phyloP scores from a whole-genome alignment of 2,797 vertebrate species.

The Syncerus caffer region DNA sequence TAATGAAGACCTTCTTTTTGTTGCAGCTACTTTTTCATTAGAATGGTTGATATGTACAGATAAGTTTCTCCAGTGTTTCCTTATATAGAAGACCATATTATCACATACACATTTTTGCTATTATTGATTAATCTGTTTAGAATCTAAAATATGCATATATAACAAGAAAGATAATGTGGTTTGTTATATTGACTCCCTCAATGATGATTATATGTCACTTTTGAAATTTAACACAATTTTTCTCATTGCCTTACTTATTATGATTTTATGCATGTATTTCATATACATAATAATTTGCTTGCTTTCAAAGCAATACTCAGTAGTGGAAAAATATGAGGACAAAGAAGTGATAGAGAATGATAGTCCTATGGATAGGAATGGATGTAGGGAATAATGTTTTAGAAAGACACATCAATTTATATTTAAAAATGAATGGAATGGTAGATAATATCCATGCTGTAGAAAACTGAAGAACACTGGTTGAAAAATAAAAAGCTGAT shows the following conservation, averaged over 20 bases:
- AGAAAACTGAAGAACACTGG: not conserved
- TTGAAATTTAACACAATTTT: not conserved
- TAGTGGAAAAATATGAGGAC: not conserved
- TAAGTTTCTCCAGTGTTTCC: too few species aligned
- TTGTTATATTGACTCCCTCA: not conserved
- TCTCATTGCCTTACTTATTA: not conserved
- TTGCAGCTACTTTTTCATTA: not conserved
- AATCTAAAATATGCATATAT: not conserved
- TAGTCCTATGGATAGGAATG: not conserved
- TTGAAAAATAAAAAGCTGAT: not conserved
- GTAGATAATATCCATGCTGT: not conserved
- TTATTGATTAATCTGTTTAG: too few species aligned
- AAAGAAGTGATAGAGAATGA: not conserved
- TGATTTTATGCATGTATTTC: not conserved
- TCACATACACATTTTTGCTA: too few species aligned
- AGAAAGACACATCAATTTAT: not conserved
- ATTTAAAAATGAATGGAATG: not conserved
- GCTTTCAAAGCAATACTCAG: not conserved
- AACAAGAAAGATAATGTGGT: not conserved
- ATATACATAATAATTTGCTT: not conserved
- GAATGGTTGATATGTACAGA: not conserved
- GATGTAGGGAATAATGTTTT: not conserved
- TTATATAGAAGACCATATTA: too few species aligned
- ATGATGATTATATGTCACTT: not conserved
- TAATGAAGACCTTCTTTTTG: not conserved